Base-by-base conservation (phyloP, 1,140 invertebrate genomes). In the Drosophila kepulauana region DNA sequence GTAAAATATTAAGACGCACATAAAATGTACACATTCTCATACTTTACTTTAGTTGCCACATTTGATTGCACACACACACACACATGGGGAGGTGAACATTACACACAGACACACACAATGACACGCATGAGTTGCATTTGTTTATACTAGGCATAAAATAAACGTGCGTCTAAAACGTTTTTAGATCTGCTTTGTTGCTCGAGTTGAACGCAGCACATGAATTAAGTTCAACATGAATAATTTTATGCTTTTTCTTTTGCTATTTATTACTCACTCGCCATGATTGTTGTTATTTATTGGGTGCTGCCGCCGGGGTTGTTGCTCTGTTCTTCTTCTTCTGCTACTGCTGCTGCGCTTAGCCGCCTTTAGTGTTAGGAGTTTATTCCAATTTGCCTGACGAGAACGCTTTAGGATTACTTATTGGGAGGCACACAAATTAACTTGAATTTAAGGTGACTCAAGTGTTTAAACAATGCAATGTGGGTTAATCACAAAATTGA, bases 211-310 rank as follows among this genome's bases (percentile, higher is more conserved):
- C 15, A 33, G 49, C 41, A 59, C 59, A 57, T 57, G 58, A 49
- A 57, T 59, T 38, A 69, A 73, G 49, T 48, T 16, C 1, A 51
- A 48, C 30, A 33, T 33, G 72, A 65, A 77, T 70, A 49, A 41
- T 75, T 78, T 66, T 63, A 46, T 51, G 41, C 11, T 59, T 62
- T 20, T 66, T 64, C 56, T 30, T 59, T 69, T 61, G 46, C 51
- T 49, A 66, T 62, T 78, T 78, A 78, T 88, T 89, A 89, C 88
- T 91, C 73, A 91, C 88, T 91, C 82, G 88, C 88, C 88, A 91
- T 91, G 78, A 8, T 74, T 91, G 72, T 59, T 80, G 35, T 56
- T 75, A 54, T 49, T 59, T 75, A 54, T 49, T 59, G 43, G 16
- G 51, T 51, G 35, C 33, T 62, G 58, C 51, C 35, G 48, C 49